These are phyloP conservation scores for Battus philenor DNA, from an alignment of 1,140 invertebrate species.

Conservation along the genomic window DNA sequence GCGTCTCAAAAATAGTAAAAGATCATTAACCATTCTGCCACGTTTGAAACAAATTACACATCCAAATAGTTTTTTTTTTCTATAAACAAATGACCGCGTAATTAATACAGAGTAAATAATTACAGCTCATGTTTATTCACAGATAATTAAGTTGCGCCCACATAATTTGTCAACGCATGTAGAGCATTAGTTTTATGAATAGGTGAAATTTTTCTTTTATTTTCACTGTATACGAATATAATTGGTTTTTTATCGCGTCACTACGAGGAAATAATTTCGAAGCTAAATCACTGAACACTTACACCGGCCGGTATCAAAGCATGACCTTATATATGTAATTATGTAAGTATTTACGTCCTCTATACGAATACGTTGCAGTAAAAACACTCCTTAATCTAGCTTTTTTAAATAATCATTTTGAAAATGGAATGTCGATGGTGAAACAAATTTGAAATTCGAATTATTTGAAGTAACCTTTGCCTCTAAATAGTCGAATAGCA, in stretches of 20 bases:
- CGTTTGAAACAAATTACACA: too few relatives aligned
- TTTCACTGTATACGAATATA: conserved; percentile 9
- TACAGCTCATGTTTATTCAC: background rate
- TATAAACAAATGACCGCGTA: background rate
- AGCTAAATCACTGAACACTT: conserved; percentile 3
- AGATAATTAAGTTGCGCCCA: conserved; percentile 13
- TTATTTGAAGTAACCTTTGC: too few relatives aligned
- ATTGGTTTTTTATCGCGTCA: background rate
- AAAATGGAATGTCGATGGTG: background rate
- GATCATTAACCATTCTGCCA: too few relatives aligned
- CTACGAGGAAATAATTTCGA: conserved; percentile 8
- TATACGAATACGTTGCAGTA: background rate
- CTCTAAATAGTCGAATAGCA: background rate
- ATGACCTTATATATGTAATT: conserved; percentile 3
- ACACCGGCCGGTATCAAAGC: background rate
- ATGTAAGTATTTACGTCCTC: conserved; percentile 7
- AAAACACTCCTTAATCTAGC: background rate
- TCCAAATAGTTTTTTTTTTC: too few relatives aligned
- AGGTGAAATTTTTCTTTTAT: conserved; percentile 8
- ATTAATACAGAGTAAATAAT: background rate
- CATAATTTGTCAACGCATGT: conserved; percentile 9
- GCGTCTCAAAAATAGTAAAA: too few relatives aligned
- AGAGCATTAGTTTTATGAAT: conserved; percentile 1
- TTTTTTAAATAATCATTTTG: background rate
- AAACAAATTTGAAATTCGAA: too few relatives aligned